These are phyloP conservation scores for Hydrozoanthus gracilis DNA, from an alignment of 92 coral and sea anemone species.

Conservation along the genomic window DNA sequence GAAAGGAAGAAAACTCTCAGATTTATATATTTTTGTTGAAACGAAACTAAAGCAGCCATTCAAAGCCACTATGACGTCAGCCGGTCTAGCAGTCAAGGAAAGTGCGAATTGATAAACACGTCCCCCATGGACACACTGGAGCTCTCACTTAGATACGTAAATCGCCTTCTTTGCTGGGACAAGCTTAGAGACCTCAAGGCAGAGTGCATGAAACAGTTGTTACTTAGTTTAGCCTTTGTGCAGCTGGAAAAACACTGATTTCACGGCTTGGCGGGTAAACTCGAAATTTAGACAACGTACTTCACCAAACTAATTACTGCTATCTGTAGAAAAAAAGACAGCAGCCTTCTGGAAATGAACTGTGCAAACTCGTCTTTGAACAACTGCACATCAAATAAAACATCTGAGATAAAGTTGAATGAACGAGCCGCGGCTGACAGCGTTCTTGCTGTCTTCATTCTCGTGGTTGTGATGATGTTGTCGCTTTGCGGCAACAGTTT, in stretches of 20 bases:
- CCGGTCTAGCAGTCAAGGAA: no score
- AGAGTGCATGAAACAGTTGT: no score
- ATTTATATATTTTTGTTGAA: no score
- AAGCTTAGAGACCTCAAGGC: no score
- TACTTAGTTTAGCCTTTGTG: no score
- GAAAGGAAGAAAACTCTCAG: no score
- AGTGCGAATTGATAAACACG: no score
- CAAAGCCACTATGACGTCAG: no score
- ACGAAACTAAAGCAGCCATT: no score
- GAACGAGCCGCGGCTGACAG: neutral
- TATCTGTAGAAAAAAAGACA: neutral
- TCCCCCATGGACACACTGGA: no score
- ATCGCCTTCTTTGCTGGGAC: no score
- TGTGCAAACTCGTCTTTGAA: neutral
- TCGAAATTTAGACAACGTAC: neutral
- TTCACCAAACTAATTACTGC: neutral
- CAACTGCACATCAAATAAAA: neutral
- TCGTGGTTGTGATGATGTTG: conserved; percentile 62
- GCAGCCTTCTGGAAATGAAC: neutral
- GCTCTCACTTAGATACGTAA: no score
- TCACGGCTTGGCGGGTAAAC: conserved; percentile 4
- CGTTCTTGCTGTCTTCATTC: conserved; percentile 1
- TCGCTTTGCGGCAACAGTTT: conserved; percentile 79
- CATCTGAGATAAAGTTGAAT: neutral
- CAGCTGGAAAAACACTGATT: neutral